Conservation (phyloP, 2,888 invertebrate species). For the Pollenia amentaria region DNA sequence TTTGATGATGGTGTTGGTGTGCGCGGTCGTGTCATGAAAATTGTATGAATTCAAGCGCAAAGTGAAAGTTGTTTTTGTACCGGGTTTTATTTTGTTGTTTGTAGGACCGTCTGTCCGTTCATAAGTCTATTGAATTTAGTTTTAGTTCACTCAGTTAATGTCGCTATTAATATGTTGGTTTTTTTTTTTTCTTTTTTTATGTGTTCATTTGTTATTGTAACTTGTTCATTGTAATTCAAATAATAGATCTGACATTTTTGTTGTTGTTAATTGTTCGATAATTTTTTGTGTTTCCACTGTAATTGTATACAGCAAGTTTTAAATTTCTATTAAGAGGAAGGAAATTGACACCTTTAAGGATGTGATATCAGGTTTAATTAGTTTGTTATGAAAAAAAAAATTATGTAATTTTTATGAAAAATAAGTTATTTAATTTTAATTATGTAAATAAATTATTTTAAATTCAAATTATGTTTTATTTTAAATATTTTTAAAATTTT, state of each 20-base stretch:
- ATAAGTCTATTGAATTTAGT: constrained; percentile 7
- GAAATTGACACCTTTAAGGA: constrained; percentile 39
- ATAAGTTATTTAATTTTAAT: too few relatives aligned
- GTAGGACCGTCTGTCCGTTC: neutral
- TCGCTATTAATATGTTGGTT: constrained; percentile 56
- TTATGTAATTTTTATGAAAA: too few relatives aligned
- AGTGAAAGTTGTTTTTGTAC: constrained; percentile 81
- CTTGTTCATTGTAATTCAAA: constrained; percentile 46
- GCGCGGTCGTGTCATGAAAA: constrained; percentile 66
- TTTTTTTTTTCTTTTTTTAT: constrained; percentile 6
- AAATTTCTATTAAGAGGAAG: constrained; percentile 27
- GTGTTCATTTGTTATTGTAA: constrained; percentile 43
- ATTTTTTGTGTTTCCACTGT: neutral
- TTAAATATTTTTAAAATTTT: too few relatives aligned
- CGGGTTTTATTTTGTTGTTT: constrained; percentile 22
- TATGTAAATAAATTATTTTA: too few relatives aligned
- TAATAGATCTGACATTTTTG: constrained; percentile 14
- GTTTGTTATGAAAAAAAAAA: neutral
- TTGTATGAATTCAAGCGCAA: constrained; percentile 81
- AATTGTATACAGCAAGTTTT: constrained; percentile 14
- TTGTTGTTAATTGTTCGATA: neutral
- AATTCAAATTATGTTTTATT: too few relatives aligned
- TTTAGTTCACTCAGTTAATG: constrained; percentile 36
- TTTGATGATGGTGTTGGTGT: neutral
- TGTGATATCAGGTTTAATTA: constrained; percentile 6